Base-by-base conservation (phyloP, 2,888 invertebrate species). In the Thecophora atra region DNA sequence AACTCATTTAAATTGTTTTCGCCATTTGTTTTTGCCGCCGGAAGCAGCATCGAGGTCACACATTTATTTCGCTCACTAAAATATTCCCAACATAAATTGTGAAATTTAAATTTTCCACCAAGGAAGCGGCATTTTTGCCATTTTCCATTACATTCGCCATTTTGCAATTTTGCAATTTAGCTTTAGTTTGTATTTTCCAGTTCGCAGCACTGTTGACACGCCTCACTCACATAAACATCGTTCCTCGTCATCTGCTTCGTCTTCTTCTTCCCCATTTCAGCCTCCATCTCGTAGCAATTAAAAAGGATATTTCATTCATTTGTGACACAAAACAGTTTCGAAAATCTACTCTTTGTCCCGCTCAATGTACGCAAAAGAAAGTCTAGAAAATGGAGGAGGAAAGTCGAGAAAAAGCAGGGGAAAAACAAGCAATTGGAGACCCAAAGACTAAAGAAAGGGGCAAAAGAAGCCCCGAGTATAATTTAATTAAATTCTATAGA, bases 51-150 rank as follows among this genome's bases (percentile, higher is more conserved):
- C 70, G 70, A 63, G 63, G 62, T 70, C 63, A 26, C 44, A 44
- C 60, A 69, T 69, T 70, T 70, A 70, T 62, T 47, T 51, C 63
- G 62, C 70, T 63, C 51, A 63, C 70, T 70, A 51, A 63, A 70
- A 70, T 62, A 70, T 63, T 70, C 63, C 62, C 70, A 28, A 28
- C 70, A 70, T 52, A 70, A 70, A 70, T 63, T 63, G 21, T 70
- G 30, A 30, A 37, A 63, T 63, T 70, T 63, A 70, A 70, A 51
- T 70, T 70, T 69, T 62, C 63, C 70, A 30, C 52, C 70, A 37
- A n/a, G n/a, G n/a, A n/a, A n/a, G 37, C 37, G 26, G 52, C 42
- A 17, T 4, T 51, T 47, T 51, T 47, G 17, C n/a, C 26, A 44
- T n/a, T 44, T n/a, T 68, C 37, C 58, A 56, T 58, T 42, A 37